Conservation (phyloP, 2,113 vertebrate species). For the Plecotus auritus region DNA sequence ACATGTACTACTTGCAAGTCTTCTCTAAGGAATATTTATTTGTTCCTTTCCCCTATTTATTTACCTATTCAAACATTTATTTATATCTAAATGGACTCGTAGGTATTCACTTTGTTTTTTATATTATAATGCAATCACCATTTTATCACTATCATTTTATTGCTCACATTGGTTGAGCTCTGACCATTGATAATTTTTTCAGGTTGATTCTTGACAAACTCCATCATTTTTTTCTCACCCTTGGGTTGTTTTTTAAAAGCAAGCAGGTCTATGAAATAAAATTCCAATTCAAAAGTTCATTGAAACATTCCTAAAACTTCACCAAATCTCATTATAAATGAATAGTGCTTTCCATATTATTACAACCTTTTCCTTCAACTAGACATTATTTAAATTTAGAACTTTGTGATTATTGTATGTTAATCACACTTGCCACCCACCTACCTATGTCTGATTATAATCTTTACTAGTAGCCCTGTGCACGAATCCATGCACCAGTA, state of each 20-base stretch:
- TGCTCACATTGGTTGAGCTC: background rate
- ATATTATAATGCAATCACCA: background rate
- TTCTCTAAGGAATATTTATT: background rate
- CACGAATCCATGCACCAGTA: too few species aligned
- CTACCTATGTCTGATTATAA: background rate
- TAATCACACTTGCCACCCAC: slow-evolving; percentile 1
- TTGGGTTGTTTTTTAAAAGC: background rate
- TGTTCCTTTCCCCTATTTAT: background rate
- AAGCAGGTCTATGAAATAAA: background rate
- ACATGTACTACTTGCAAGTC: background rate
- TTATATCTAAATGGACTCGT: background rate
- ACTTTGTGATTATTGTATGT: background rate
- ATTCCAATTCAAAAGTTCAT: background rate
- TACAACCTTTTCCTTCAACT: slow-evolving; percentile 22
- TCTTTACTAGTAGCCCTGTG: background rate
- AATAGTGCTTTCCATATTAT: slow-evolving; percentile 16
- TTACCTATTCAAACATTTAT: background rate
- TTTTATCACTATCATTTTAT: background rate
- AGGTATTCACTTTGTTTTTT: background rate
- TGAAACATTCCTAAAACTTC: background rate
- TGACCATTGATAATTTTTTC: background rate
- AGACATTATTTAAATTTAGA: slow-evolving; percentile 19
- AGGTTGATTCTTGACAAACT: background rate
- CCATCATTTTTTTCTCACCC: background rate
- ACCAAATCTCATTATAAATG: slow-evolving; percentile 11